Base-by-base conservation (phyloP, 2,113 vertebrate species). In the Microcebus lehilahytsara region DNA sequence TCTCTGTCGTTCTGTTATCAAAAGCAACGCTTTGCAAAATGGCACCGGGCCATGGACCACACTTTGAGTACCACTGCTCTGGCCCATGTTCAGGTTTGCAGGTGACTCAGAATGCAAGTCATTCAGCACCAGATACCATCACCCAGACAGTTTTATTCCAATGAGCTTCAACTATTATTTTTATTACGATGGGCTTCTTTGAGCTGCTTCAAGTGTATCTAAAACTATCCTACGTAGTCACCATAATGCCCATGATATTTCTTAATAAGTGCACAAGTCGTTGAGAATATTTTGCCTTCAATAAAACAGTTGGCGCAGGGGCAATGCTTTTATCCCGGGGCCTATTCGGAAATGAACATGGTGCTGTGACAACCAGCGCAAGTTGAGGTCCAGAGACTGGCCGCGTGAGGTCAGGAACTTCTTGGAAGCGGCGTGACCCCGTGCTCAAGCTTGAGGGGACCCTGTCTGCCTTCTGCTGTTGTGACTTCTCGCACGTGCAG, bases 381-480 rank as follows among this genome's bases (percentile, higher is more conserved):
- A 9, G 53, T 9, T 32, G 8, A 42, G 66, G 27, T 22, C 22
- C n/a, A 10, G 32, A 74, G n/a, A n/a, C 58, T 25, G 23, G 12
- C 32, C 23, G 9, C 22, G 12, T 9, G 56, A 5, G 6, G 7
- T 40, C 40, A 46, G 64, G 56, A 46, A 46, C 66, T 83, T 13
- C 25, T 8, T 19, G 9, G 80, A 85, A 53, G 81, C n/a, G 2
- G 25, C 11, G 9, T 25, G 1, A 16, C 5, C 53, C 23, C 0
- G 3, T 32, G 17, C 69, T 64, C 11, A 30, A 5, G 37, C 23
- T 7, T 2, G 12, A 46, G 46, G 75, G 6, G 6, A 0, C 1
- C 2, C 16, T 51, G 14, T 22, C 51, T 93, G 81, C 19, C 37
- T 84, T 46, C 46, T 7, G 10, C 58, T 40, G 2, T 30, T 69